Evolutionary conservation across 2,888 invertebrate species (phyloP).

Genomic region (Epiblema foenella): DNA sequence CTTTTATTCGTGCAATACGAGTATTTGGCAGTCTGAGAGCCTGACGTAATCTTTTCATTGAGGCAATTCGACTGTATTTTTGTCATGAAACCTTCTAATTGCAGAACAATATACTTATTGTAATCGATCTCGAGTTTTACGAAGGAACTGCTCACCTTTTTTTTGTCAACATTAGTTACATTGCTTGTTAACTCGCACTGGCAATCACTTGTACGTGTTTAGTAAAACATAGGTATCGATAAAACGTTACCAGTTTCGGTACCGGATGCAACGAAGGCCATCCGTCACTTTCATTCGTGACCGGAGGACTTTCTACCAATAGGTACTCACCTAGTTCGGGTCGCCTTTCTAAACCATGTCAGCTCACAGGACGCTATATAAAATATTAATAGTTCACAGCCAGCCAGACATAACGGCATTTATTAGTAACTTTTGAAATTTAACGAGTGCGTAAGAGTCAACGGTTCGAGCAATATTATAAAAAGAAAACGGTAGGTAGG

Average conservation of each 20-base stretch:
- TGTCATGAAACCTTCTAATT: no score
- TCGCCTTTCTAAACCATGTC: conserved; percentile 23
- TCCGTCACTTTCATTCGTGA: conserved; percentile 39
- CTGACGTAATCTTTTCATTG: neutral
- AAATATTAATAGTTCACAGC: neutral
- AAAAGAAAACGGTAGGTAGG: no score
- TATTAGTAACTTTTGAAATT: neutral
- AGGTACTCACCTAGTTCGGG: conserved; percentile 24
- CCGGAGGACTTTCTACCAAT: conserved; percentile 42
- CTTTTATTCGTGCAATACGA: conserved; percentile 1
- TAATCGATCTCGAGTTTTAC: no score
- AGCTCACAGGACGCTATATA: conserved; percentile 7
- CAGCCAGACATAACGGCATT: neutral
- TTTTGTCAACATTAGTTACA: no score
- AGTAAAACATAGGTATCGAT: conserved; percentile 4
- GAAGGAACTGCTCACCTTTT: no score
- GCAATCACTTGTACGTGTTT: neutral
- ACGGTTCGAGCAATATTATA: no score
- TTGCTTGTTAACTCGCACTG: no score
- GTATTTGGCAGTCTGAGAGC: no score
- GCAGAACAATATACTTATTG: no score
- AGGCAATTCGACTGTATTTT: no score
- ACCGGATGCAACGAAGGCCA: conserved; percentile 37
- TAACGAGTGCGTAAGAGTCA: neutral
- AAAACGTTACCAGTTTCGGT: conserved; percentile 30